Percentiles rank a stretch among this genome's conserved stretches.
Evolutionary conservation across 2,888 invertebrate genomes (phyloP).

Genomic region (Carcina quercana): DNA sequence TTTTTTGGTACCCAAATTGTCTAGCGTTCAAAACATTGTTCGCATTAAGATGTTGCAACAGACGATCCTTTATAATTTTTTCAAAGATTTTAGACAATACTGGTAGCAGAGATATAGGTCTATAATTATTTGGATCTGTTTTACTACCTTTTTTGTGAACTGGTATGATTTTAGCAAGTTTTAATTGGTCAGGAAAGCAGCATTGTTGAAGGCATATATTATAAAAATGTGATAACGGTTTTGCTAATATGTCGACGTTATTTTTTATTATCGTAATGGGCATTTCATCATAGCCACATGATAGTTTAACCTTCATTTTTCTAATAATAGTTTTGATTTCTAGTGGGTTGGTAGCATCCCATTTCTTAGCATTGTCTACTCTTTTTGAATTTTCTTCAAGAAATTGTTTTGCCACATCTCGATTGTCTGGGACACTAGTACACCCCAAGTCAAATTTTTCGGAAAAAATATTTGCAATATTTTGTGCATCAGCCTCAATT

Average conservation of each 20-base stretch:
- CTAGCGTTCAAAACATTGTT: too few species aligned
- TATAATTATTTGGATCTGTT: conserved; percentile 1
- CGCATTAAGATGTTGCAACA: not conserved
- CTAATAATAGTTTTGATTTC: not conserved
- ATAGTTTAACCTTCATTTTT: not conserved
- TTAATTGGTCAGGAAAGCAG: conserved; percentile 2
- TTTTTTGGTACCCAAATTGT: too few species aligned
- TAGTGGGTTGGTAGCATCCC: not conserved
- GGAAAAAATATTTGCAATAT: not conserved
- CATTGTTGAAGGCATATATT: not conserved
- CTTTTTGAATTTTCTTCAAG: not conserved
- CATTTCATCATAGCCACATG: not conserved
- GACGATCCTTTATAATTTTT: not conserved
- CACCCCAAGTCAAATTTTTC: not conserved
- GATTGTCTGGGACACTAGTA: not conserved
- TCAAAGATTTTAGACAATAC: conserved; percentile 1
- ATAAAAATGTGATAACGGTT: not conserved
- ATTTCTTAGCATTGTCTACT: not conserved
- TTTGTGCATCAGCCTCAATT: not conserved
- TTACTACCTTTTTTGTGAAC: not conserved
- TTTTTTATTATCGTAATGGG: not conserved
- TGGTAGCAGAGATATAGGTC: conserved; percentile 1
- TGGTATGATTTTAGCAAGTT: conserved; percentile 1
- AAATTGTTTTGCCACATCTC: not conserved
- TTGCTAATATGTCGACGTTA: not conserved